Conservation (phyloP, 1,140 invertebrate species). For the Zaprionus ghesquierei region DNA sequence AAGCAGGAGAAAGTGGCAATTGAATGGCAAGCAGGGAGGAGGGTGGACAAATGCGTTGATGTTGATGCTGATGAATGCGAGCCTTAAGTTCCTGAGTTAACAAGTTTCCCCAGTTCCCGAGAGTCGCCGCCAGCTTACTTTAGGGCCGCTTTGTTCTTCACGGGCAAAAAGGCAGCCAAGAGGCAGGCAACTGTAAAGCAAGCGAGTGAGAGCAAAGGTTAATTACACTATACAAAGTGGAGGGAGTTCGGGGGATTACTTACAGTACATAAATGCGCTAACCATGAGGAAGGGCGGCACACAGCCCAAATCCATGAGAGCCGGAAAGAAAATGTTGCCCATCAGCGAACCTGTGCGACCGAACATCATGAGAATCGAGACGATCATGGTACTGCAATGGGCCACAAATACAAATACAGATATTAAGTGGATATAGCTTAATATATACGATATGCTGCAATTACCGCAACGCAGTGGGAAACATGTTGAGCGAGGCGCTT, state of each 20-base stretch:
- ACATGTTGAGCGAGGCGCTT: constrained; percentile 73
- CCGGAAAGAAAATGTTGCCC: constrained; percentile 75
- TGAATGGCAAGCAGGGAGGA: background rate
- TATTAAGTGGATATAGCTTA: background rate
- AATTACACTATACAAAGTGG: background rate
- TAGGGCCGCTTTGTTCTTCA: constrained; percentile 67
- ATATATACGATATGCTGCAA: too few species aligned
- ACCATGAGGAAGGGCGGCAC: constrained; percentile 77
- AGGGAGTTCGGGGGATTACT: constrained; percentile 19
- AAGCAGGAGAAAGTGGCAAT: constrained; percentile 11
- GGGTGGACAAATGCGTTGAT: too few species aligned
- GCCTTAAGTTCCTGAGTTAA: constrained; percentile 7
- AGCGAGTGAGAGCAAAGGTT: background rate
- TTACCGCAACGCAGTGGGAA: constrained; percentile 75
- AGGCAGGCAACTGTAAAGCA: constrained; percentile 55
- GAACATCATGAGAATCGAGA: constrained; percentile 76
- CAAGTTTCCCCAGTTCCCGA: background rate
- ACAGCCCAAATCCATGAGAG: constrained; percentile 69
- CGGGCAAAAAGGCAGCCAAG: constrained; percentile 64
- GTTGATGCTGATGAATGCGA: constrained; percentile 17
- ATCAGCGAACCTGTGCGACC: constrained; percentile 67
- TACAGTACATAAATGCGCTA: constrained; percentile 69
- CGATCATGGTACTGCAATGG: constrained; percentile 63
- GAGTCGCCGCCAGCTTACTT: constrained; percentile 29
- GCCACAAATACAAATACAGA: background rate